Evolutionary conservation across 2,797 vertebrate species (phyloP).

Genomic region (Triplophysa yarkandensis): DNA sequence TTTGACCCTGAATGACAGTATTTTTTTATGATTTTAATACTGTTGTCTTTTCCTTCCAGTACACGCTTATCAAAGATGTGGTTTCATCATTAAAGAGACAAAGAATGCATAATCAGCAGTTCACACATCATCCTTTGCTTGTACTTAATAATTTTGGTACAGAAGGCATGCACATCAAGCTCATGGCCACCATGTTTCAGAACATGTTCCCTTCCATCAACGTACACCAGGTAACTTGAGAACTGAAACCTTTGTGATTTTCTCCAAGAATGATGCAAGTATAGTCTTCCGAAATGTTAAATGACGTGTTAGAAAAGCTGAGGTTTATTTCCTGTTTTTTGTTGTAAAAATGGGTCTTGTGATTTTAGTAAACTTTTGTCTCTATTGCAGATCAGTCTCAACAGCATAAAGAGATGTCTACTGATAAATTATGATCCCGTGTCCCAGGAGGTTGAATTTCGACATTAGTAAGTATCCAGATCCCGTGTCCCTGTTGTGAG

Average conservation of each 20-base stretch:
- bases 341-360: not conserved
- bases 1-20: not conserved
- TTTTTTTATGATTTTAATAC: no score
- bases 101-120: conserved; percentile 93
- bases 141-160: conserved; percentile 90
- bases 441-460: conserved; percentile 82
- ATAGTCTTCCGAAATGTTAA: conserved; percentile 74
- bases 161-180: conserved; percentile 88
- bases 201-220: conserved; percentile 95
- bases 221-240: conserved; percentile 81
- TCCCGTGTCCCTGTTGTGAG: not conserved
- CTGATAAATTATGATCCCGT: conserved; percentile 81
- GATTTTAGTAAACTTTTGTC: not conserved
- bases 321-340: conserved; percentile 32
- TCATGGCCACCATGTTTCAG: conserved; percentile 94
- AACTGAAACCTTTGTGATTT: not conserved
- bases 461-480: conserved; percentile 88
- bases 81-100: conserved; percentile 88
- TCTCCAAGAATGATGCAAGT: conserved; percentile 68
- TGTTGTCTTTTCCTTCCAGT: conserved; percentile 68
- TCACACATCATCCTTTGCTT: conserved; percentile 85
- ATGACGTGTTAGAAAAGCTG: conserved; percentile 73
- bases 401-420: conserved; percentile 89
- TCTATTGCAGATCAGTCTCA: conserved; percentile 82
- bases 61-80: conserved; percentile 85